phyloP scores from a whole-genome alignment of 2,113 vertebrate species.

The Chrysochloris asiatica region DNA sequence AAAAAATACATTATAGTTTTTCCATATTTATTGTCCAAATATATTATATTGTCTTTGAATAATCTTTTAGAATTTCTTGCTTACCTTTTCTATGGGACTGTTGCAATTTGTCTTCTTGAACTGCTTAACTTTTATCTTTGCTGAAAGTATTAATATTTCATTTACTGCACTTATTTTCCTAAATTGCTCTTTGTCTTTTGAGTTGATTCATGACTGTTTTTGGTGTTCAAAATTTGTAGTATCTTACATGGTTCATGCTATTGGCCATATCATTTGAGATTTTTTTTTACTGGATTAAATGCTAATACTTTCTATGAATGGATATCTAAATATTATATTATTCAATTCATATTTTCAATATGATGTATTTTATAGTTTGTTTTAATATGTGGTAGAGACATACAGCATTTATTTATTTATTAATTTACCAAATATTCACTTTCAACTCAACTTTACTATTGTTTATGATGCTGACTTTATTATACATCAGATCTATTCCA shows the following conservation, averaged over 20 bases:
- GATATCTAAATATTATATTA: background rate
- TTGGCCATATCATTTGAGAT: too few species aligned
- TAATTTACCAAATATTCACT: background rate
- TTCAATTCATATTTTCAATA: slow-evolving; percentile 3
- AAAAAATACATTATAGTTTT: background rate
- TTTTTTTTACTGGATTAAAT: too few species aligned
- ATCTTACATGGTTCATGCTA: background rate
- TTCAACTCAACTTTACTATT: background rate
- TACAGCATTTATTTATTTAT: background rate
- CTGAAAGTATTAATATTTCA: background rate
- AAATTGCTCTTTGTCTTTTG: background rate
- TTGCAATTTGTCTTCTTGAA: background rate
- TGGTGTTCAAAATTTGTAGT: background rate
- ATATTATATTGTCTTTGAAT: background rate
- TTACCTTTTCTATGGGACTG: background rate
- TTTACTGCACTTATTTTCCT: background rate
- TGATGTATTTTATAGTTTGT: background rate
- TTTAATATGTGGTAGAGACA: background rate
- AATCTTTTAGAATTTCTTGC: background rate
- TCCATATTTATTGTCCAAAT: background rate
- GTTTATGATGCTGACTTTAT: background rate
- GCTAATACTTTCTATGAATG: too few species aligned
- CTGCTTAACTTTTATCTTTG: background rate
- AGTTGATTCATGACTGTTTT: background rate
- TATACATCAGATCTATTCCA: background rate